Percentiles rank a stretch among this genome's conserved stretches.
Conservation (phyloP, 2,113 vertebrate species). For the Bubo blakistoni region DNA sequence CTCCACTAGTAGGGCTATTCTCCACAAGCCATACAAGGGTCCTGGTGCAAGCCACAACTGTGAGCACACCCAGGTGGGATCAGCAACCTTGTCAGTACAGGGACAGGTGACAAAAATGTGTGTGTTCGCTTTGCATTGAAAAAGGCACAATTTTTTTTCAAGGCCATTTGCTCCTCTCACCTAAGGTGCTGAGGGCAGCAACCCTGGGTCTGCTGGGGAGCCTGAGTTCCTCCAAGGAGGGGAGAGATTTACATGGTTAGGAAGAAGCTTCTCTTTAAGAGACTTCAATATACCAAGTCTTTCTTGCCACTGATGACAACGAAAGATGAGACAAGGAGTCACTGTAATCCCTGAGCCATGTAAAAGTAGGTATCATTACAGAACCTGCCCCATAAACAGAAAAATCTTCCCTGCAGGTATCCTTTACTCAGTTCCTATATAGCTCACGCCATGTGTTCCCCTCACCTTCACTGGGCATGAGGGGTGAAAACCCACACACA, state of each 20-base stretch:
- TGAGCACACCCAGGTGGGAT: background rate
- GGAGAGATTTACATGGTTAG: background rate
- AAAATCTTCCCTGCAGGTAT: background rate
- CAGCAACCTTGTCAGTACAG: background rate
- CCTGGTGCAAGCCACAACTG: background rate
- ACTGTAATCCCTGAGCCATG: background rate
- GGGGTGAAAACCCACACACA: background rate
- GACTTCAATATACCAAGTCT: background rate
- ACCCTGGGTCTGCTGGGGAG: background rate
- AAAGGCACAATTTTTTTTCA: background rate
- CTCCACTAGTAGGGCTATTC: background rate
- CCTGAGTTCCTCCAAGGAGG: accelerated
- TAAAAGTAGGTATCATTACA: background rate
- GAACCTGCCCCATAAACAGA: background rate
- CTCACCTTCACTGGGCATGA: background rate
- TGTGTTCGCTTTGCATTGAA: background rate
- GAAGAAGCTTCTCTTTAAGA: background rate
- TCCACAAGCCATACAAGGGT: background rate
- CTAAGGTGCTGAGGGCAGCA: background rate
- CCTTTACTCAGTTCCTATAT: background rate
- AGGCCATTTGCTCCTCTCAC: background rate
- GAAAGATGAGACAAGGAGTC: background rate
- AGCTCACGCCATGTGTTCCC: background rate
- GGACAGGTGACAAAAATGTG: background rate
- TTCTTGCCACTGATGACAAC: background rate